Base-by-base conservation (phyloP, 2,888 invertebrate species). In the Heteropelma amictum region DNA sequence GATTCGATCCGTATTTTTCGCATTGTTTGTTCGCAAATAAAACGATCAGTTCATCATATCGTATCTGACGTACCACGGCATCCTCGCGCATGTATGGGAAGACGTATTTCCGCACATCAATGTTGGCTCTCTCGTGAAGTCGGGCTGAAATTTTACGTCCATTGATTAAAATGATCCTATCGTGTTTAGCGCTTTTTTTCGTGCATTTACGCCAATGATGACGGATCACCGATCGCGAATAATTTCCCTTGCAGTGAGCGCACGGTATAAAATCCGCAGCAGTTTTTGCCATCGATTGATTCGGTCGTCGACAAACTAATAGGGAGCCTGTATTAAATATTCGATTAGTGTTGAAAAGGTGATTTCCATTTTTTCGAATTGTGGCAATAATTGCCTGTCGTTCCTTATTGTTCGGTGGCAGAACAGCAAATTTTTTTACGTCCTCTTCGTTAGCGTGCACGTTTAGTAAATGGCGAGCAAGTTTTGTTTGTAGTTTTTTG, bases 61-160 rank as follows among this genome's bases (percentile, higher is more conserved):
- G 8, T 17, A 74, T 40, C 10, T 40, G 14, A n/a, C 56, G 14
- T 1, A 30, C 56, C 3, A 71, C 45, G 0, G 42, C 47, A 45
- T 77, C 74, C 19, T 67, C 71, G 28, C 28, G 38, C 40, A 77
- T 14, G 10, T 42, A 12, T 7, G 77, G 64, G n/a, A 73, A 70
- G 6, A 77, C 51, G 19, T 23, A 14, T 53, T 33, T 35, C 8
- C 68, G 63, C 23, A 73, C 19, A 73, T 51, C 38, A 10, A 54
- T 19, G 23, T 28, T 40, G 1, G 69, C 69, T n/a, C 30, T 8
- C 7, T 12, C 10, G 47, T 73, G 63, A 17, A 73, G 69, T 14
- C 69, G 69, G 38, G 56, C 63, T n/a, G 40, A 30, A 4, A 54
- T 12, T 63, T 21, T 30, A 23, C 54, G n/a, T 68, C 0, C 21